These are phyloP conservation scores for Pao palembangensis DNA, from an alignment of 2,113 vertebrate species.

Conservation along the genomic window DNA sequence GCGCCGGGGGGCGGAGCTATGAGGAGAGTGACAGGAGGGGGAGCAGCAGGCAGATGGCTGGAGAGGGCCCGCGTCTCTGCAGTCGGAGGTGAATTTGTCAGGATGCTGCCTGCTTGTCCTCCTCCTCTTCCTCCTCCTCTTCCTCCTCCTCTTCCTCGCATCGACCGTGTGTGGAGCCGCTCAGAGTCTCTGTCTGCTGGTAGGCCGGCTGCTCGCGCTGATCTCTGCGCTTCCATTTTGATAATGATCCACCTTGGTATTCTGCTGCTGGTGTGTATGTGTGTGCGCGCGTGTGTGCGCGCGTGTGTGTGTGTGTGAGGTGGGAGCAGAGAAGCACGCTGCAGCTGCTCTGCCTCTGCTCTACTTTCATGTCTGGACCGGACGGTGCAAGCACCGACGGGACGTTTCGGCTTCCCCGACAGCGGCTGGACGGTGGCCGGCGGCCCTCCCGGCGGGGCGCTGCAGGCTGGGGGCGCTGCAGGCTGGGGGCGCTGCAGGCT, in stretches of 20 bases:
- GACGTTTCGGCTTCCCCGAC: slow-evolving; percentile 40
- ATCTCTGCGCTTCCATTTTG: background rate
- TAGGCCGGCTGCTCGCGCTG: slow-evolving; percentile 38
- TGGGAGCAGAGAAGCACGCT: too few relatives aligned
- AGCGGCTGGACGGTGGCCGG: slow-evolving; percentile 6
- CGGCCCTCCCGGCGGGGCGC: too few relatives aligned
- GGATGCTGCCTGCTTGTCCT: slow-evolving; percentile 34
- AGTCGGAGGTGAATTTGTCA: slow-evolving; percentile 58
- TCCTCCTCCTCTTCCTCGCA: background rate
- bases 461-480: too few relatives aligned
- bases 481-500: too few relatives aligned
- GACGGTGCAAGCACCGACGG: slow-evolving; percentile 12
- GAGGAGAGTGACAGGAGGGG: slow-evolving; percentile 21
- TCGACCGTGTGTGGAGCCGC: slow-evolving; percentile 20
- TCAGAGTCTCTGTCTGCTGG: slow-evolving; percentile 32
- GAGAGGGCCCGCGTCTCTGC: slow-evolving; percentile 55
- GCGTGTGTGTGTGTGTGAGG: background rate
- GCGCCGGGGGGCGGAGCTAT: slow-evolving; percentile 31
- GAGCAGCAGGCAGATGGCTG: slow-evolving; percentile 29
- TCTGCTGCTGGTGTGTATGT: background rate
- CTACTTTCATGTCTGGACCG: too few relatives aligned
- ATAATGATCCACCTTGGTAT: background rate
- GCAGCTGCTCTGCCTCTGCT: too few relatives aligned
- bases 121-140: slow-evolving; percentile 5
- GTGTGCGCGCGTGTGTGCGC: background rate